Percentiles rank a stretch among this genome's conserved stretches.
Conservation (phyloP, 2,113 vertebrate genomes). For the Mystacornis crossleyi region DNA sequence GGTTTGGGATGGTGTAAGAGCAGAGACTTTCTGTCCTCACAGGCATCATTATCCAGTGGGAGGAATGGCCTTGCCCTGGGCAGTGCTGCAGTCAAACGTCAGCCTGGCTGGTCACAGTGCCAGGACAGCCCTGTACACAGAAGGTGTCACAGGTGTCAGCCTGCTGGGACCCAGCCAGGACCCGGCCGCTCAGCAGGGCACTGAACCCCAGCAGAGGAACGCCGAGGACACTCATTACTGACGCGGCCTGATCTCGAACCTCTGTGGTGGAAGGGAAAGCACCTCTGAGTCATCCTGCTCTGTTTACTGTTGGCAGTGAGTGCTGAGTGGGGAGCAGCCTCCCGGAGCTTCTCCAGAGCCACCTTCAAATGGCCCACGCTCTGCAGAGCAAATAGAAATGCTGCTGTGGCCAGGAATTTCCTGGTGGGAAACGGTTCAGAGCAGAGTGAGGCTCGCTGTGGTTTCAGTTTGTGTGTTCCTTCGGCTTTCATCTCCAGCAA, state of each 20-base stretch:
- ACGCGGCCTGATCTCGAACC: not conserved
- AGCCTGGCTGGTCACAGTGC: not conserved
- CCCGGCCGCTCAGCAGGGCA: not conserved
- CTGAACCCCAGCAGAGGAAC: not conserved
- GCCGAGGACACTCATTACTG: rapidly evolving
- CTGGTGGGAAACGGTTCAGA: not conserved
- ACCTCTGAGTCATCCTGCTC: not conserved
- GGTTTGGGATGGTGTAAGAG: not conserved
- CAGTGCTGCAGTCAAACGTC: not conserved
- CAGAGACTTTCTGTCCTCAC: not conserved
- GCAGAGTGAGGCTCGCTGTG: not conserved
- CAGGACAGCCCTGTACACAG: not conserved
- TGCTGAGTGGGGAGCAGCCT: not conserved
- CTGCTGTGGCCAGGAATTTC: not conserved
- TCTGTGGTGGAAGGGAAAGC: not conserved
- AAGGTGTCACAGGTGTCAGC: not conserved
- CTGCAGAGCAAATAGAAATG: not conserved
- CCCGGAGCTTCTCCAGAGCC: not conserved
- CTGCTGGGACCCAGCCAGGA: not conserved
- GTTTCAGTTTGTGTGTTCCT: not conserved
- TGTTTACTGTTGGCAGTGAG: not conserved
- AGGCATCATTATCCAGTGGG: not conserved
- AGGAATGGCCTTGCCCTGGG: not conserved
- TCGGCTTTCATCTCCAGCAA: not conserved
- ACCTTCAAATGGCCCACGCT: not conserved